Percentiles rank a stretch among this genome's conserved stretches.
phyloP scores from a whole-genome alignment of 2,888 invertebrate species.

The Lasioglossum calceatum region DNA sequence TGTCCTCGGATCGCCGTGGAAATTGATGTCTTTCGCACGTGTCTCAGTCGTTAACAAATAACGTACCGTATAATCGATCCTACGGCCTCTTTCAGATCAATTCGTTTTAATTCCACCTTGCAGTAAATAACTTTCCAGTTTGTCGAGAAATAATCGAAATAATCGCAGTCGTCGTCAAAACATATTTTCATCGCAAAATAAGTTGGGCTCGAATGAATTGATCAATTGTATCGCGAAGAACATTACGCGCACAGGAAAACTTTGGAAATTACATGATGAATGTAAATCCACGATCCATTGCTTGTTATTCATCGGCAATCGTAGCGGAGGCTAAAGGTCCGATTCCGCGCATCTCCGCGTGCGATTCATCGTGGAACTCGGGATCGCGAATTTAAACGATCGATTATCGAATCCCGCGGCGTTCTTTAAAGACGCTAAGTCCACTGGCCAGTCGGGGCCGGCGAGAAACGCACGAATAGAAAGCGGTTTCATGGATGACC shows the following conservation, averaged over 20 bases:
- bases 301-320: not conserved
- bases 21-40: slow-evolving; percentile 6
- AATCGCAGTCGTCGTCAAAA: too few relatives aligned
- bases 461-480: slow-evolving; percentile 62
- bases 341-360: not conserved
- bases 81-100: not conserved
- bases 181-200: too few relatives aligned
- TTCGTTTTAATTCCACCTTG: not conserved
- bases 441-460: not conserved
- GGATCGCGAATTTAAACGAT: slow-evolving; percentile 36
- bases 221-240: not conserved
- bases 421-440: slow-evolving; percentile 20
- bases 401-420: slow-evolving; percentile 52
- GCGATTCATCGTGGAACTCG: not conserved
- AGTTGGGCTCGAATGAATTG: not conserved
- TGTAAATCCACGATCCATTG: not conserved
- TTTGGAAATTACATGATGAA: not conserved
- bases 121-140: not conserved
- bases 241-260: not conserved
- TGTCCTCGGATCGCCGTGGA: not conserved
- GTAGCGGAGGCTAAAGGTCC: not conserved
- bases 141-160: too few relatives aligned
- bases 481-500: slow-evolving; percentile 63
- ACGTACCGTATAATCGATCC: not conserved
- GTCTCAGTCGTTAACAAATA: not conserved